Base-by-base conservation (phyloP, 2,888 invertebrate species). In the Hesperia comma region DNA sequence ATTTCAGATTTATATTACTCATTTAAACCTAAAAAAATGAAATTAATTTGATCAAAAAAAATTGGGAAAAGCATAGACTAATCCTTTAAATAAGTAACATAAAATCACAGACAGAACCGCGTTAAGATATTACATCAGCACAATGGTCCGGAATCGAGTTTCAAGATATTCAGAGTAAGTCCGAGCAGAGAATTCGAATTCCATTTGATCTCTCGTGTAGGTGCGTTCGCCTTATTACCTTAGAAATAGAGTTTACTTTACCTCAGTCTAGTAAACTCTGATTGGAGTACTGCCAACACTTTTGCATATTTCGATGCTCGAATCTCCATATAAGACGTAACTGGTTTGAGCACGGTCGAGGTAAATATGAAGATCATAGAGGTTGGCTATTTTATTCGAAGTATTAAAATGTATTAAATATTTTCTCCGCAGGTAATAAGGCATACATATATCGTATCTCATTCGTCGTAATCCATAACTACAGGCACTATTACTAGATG, bases 271-370 rank as follows among this genome's bases (percentile, higher is more conserved):
- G 58, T 64, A 43, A 56, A 12, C 46, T 37, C 10, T 41, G 40
- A 10, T 56, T 72, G 68, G 71, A 62, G 40, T 40, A 17, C 8
- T 43, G 71, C 71, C 71, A 68, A 64, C 66, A 67, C 64, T 68
- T 64, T 49, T 68, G 64, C 68, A 68, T 69, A 66, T 71, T 69
- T 64, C 60, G 69, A 69, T 58, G 58, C 68, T 68, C 68, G 63
- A 58, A 69, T 71, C 68, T 68, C 64, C 64, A 69, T 69, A 61
- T 43, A 51, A 55, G 60, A 71, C 63, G 69, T 71, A 62, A 70
- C 63, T 5, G 62, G 58, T 15, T 43, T n/a, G 41, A 26, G 17
- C 14, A 43, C 51, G 51, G 41, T 51, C 10, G 51, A 57, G 41
- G 57, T 64, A 64, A 64, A 64, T 64, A 57, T 64, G 63, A 64